A percentile compares a stretch with the other conserved stretches of the same genome.
phyloP scores from a whole-genome alignment of 2,888 invertebrate species.

The Conops quadrifasciatus region DNA sequence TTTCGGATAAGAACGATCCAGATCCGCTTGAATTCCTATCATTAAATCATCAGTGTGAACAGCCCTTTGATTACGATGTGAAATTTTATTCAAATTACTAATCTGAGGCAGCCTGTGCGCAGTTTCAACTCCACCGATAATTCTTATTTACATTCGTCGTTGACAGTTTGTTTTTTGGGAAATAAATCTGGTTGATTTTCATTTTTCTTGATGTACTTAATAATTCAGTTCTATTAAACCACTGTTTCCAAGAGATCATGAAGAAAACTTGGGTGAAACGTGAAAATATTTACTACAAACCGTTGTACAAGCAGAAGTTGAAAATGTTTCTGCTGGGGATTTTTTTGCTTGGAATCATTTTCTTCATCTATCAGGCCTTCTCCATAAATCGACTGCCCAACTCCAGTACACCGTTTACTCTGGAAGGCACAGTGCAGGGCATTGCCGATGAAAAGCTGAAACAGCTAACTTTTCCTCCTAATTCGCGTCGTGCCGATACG shows the following conservation, averaged over 20 bases:
- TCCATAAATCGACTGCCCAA: constrained; percentile 65
- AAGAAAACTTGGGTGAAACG: constrained; percentile 65
- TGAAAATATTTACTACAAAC: constrained; percentile 64
- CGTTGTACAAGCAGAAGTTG: constrained; percentile 64
- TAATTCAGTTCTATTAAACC: too few relatives aligned
- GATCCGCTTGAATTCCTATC: too few relatives aligned
- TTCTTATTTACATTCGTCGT: too few relatives aligned
- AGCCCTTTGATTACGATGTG: too few relatives aligned
- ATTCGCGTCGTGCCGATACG: constrained; percentile 41
- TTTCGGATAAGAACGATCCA: too few relatives aligned
- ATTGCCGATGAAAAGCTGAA: constrained; percentile 45
- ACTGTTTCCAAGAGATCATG: constrained; percentile 44
- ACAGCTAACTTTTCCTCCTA: constrained; percentile 41
- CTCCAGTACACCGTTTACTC: constrained; percentile 56
- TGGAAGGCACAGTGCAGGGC: constrained; percentile 51
- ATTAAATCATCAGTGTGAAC: too few relatives aligned
- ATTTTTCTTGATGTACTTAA: too few relatives aligned
- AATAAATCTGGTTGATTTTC: too few relatives aligned
- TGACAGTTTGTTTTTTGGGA: too few relatives aligned
- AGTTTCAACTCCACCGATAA: too few relatives aligned
- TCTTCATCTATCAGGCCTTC: constrained; percentile 62
- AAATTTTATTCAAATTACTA: too few relatives aligned
- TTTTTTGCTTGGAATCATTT: constrained; percentile 62
- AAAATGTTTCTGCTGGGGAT: constrained; percentile 64
- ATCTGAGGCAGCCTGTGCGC: too few relatives aligned